Evolutionary conservation across 2,888 invertebrate genomes (phyloP).

Genomic region (Dasysyrphus albostriatus): DNA sequence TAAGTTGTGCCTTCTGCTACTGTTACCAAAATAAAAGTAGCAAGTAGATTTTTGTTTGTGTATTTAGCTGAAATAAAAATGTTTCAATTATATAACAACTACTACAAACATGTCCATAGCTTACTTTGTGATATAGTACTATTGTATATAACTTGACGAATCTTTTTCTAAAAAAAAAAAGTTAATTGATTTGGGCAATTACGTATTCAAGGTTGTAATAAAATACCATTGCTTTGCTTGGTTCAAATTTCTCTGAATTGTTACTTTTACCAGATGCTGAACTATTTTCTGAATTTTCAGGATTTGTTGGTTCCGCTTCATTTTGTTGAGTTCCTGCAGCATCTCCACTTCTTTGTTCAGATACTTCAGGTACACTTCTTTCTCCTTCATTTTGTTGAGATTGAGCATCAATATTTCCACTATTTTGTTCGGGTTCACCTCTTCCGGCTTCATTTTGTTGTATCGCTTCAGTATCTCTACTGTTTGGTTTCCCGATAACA

Average conservation of each 20-base stretch:
- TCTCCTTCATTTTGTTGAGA: not conserved
- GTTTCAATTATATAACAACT: not conserved
- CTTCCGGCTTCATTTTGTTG: not conserved
- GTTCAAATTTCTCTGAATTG: not conserved
- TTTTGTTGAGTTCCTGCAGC: not conserved
- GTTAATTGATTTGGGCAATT: not conserved
- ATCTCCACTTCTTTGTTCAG: not conserved
- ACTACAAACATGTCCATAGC: slow-evolving; percentile 21
- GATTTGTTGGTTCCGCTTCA: not conserved
- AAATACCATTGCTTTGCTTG: slow-evolving; percentile 39
- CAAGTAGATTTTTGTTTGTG: slow-evolving; percentile 79
- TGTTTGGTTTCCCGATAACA: not conserved
- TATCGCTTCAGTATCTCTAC: not conserved
- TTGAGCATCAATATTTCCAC: not conserved
- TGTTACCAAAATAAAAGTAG: slow-evolving; percentile 81
- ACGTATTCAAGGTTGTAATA: no score
- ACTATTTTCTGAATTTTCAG: not conserved
- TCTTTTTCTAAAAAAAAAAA: slow-evolving; percentile 75
- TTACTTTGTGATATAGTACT: slow-evolving; percentile 81
- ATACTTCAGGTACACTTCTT: not conserved
- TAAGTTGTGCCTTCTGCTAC: slow-evolving; percentile 77
- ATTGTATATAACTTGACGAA: slow-evolving; percentile 77
- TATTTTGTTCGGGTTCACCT: not conserved
- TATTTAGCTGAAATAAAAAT: slow-evolving; percentile 79
- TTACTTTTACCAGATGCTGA: not conserved